These are phyloP conservation scores for Luperina nickerlii DNA, from an alignment of 2,888 invertebrate species.

Conservation along the genomic window DNA sequence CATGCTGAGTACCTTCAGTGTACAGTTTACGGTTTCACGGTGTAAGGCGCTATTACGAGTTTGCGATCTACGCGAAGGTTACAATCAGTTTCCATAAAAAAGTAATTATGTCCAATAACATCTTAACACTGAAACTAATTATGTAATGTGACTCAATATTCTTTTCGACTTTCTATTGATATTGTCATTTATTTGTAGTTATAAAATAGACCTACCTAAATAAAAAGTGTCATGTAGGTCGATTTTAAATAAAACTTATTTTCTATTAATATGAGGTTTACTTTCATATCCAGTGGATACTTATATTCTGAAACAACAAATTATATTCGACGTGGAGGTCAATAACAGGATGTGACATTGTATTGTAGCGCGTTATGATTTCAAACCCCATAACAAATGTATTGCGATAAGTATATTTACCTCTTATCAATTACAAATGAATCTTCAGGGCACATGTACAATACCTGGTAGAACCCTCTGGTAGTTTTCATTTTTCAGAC, in stretches of 20 bases:
- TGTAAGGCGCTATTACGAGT: constrained; percentile 25
- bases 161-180: constrained; percentile 71
- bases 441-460: constrained; percentile 33
- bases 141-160: constrained; percentile 58
- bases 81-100: constrained; percentile 27
- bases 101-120: constrained; percentile 48
- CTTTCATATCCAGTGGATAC: constrained; percentile 65
- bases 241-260: constrained; percentile 75
- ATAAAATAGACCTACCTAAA: constrained; percentile 73
- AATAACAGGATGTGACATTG: constrained; percentile 67
- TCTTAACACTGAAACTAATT: constrained; percentile 58
- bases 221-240: constrained; percentile 67
- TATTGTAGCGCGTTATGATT: constrained; percentile 66
- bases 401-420: constrained; percentile 41
- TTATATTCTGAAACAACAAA: constrained; percentile 67
- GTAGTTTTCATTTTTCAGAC: constrained; percentile 20
- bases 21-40: constrained; percentile 14
- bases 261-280: constrained; percentile 67
- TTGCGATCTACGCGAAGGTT: constrained; percentile 30
- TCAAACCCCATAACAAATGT: constrained; percentile 48
- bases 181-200: constrained; percentile 71
- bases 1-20: constrained; percentile 25
- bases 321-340: constrained; percentile 59
- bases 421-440: constrained; percentile 45
- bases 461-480: constrained; percentile 34